Evolutionary conservation across 2,113 vertebrate genomes (phyloP), one percentile per base, ranked within the genome.

Genomic region (Indicator indicator): DNA sequence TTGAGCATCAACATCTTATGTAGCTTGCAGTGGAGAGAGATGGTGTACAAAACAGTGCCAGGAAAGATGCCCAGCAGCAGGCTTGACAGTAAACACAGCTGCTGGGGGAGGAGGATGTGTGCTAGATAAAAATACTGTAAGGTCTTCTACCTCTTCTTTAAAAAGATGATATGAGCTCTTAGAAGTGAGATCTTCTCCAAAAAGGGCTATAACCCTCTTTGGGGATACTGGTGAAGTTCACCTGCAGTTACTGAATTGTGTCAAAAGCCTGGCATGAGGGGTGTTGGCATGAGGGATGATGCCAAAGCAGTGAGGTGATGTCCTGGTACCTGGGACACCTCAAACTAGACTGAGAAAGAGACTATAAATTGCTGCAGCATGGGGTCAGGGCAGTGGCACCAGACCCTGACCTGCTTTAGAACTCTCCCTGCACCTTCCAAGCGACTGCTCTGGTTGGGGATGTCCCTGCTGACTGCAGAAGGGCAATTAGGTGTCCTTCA

Each of bases 11-110:
- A 5, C 85, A 82, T 5, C 30, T 26, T 9, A 54, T 16, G 32
- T 2, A 18, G 70, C 7, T 14, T 0, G 3, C 14, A 1, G 40
- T 28, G 15, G 30, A 12, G 15, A 44, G 75, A 7, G 1, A 1
- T 0, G 0, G 75, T 68, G 60, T 58, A 82, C 75, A 77, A 85
- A 85, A 89, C 56, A 59, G 26, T 7, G 38, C 24, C 24, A 4
- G 67, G 67, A 73, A 58, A 17, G 48, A 1, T 32, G 52, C 40
- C 77, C 72, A n/a, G 70, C 87, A 81, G 73, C 42, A 6, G 64
- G 4, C 52, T 58, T n/a, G 56, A 17, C 6, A 27, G 70, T 40
- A 78, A 89, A 87, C 67, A 78, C 78, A 84, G 77, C 77, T 84
- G 48, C 27, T 36, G 13, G 2, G 7, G 42, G 28, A 3, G 28